Evolutionary conservation across 2,888 invertebrate species (phyloP).

Genomic region (Acrobasis suavella): DNA sequence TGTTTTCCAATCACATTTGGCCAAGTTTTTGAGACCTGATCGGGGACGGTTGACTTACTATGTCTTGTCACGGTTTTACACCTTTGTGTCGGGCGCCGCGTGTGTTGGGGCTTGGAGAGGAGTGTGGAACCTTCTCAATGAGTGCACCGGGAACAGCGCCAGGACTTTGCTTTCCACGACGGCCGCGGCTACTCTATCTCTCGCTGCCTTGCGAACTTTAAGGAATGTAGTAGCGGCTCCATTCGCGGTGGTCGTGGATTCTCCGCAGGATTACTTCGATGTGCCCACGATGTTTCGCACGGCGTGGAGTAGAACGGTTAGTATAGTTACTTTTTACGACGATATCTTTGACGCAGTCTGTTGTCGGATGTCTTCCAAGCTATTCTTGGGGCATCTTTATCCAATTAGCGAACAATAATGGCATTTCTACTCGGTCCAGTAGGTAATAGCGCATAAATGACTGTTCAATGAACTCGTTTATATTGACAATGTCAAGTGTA

Average conservation of each 20-base stretch:
- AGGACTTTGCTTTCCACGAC: slow-evolving; percentile 85
- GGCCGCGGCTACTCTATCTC: slow-evolving; percentile 84
- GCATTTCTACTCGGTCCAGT: slow-evolving; percentile 17
- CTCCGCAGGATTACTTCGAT: slow-evolving; percentile 89
- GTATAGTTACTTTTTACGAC: slow-evolving; percentile 21
- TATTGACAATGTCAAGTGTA: slow-evolving; percentile 11
- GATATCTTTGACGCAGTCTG: not conserved
- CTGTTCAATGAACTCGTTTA: slow-evolving; percentile 20
- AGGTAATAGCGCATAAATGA: slow-evolving; percentile 15
- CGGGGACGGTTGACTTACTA: slow-evolving; percentile 86
- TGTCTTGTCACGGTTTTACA: slow-evolving; percentile 87
- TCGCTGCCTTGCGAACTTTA: slow-evolving; percentile 86
- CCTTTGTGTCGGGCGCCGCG: slow-evolving; percentile 88
- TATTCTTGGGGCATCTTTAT: slow-evolving; percentile 22
- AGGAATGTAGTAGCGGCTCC: slow-evolving; percentile 93
- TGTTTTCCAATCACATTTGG: slow-evolving; percentile 84
- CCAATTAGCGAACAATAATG: slow-evolving; percentile 19
- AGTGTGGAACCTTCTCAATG: slow-evolving; percentile 89
- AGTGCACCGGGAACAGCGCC: slow-evolving; percentile 84
- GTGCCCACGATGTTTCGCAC: slow-evolving; percentile 93
- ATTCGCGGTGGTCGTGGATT: slow-evolving; percentile 89
- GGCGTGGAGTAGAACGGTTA: slow-evolving; percentile 81
- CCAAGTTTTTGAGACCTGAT: slow-evolving; percentile 83
- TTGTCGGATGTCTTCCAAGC: slow-evolving; percentile 8
- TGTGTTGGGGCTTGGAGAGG: slow-evolving; percentile 96